Evolutionary conservation across 2,888 invertebrate species (phyloP).

Genomic region (Folsomia manolachei): DNA sequence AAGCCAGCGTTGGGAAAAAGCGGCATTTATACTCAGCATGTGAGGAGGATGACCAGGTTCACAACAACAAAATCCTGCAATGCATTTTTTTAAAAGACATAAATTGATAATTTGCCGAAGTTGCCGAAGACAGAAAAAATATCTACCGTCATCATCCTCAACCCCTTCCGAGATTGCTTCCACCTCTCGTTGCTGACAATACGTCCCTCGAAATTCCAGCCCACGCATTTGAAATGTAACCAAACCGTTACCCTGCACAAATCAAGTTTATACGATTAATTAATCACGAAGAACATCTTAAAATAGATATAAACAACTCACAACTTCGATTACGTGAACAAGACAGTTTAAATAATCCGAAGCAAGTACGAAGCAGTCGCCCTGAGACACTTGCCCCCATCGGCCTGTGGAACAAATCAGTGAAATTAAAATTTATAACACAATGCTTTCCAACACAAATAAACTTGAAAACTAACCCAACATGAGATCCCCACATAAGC

Average conservation of each 20-base stretch:
- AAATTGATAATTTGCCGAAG: neutral
- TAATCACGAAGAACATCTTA: too few relatives aligned
- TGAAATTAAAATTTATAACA: neutral
- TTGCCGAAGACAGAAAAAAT: too few relatives aligned
- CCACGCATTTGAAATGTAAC: conserved; percentile 98
- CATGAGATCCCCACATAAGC: conserved; percentile 86
- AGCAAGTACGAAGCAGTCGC: conserved; percentile 96
- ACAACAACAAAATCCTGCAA: conserved; percentile 78
- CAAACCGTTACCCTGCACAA: conserved; percentile 94
- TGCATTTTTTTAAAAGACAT: neutral
- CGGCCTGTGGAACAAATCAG: conserved; percentile 58
- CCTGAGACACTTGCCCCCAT: conserved; percentile 95
- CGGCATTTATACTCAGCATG: conserved; percentile 87
- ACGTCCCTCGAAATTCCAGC: conserved; percentile 95
- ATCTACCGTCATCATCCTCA: conserved; percentile 84
- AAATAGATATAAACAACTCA: too few relatives aligned
- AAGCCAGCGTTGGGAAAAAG: conserved; percentile 72
- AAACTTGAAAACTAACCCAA: conserved; percentile 60
- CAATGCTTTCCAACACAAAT: neutral
- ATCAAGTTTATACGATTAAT: too few relatives aligned
- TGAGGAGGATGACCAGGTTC: conserved; percentile 84
- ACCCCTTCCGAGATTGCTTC: conserved; percentile 98
- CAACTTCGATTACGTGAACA: conserved; percentile 95
- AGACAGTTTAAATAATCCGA: conserved; percentile 97
- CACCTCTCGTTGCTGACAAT: conserved; percentile 97